Conservation (phyloP, 1,140 invertebrate species). For the Pogonomyrmex californicus region DNA sequence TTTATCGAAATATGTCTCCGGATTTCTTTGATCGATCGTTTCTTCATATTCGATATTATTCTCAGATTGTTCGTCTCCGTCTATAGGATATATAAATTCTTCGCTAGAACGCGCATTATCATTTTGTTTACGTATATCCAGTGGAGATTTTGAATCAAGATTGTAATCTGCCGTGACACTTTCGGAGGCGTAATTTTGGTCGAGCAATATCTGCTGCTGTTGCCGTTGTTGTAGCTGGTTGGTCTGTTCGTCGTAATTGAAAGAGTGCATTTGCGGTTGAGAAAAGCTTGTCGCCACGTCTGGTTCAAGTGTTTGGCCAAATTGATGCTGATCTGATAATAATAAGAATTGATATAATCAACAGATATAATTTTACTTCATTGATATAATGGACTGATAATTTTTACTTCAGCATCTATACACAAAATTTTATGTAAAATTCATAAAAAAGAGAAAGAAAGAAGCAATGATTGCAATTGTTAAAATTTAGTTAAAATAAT, state of each 20-base stretch:
- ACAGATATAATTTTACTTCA: neutral
- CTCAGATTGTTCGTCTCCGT: constrained; percentile 75
- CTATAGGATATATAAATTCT: constrained; percentile 63
- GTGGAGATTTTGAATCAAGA: constrained; percentile 72
- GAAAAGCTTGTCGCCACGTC: constrained; percentile 79
- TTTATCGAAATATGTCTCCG: constrained; percentile 76
- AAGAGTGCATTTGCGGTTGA: constrained; percentile 86
- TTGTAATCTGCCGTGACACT: constrained; percentile 82
- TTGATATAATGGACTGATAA: too few relatives aligned
- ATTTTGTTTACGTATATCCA: constrained; percentile 51
- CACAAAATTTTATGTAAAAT: neutral
- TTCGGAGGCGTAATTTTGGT: constrained; percentile 78
- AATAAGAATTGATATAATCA: neutral
- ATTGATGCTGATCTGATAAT: constrained; percentile 81
- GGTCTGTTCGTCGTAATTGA: constrained; percentile 87
- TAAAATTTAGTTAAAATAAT: neutral
- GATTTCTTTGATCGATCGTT: constrained; percentile 56
- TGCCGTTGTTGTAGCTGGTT: constrained; percentile 75
- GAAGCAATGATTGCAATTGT: neutral
- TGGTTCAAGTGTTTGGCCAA: constrained; percentile 79
- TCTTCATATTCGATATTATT: constrained; percentile 83
- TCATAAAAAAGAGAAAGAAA: neutral
- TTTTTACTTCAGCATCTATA: neutral
- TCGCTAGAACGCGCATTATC: constrained; percentile 58
- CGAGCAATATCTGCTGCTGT: constrained; percentile 72